Conservation (phyloP, 2,113 vertebrate species). For the Electrona antarctica region DNA sequence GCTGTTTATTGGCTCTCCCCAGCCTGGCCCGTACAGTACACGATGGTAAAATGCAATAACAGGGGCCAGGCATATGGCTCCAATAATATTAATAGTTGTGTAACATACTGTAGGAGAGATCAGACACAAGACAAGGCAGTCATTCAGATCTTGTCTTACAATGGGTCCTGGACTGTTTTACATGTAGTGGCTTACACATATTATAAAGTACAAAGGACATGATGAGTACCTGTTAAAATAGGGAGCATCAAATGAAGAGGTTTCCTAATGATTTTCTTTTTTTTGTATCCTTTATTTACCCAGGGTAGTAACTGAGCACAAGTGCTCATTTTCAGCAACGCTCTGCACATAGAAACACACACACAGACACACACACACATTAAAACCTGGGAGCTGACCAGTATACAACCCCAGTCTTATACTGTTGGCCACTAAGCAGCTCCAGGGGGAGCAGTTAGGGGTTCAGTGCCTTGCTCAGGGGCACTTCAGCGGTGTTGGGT, state of each 20-base stretch:
- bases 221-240: neutral
- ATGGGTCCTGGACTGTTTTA: conserved; percentile 2
- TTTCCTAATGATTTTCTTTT: too few species aligned
- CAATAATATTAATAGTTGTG: conserved; percentile 64
- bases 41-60: conserved; percentile 42
- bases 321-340: too few species aligned
- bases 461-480: too few species aligned
- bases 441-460: too few species aligned
- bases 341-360: too few species aligned
- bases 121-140: neutral
- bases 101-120: conserved; percentile 40
- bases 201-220: conserved; percentile 2
- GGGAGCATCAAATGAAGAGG: neutral
- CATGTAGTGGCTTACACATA: neutral
- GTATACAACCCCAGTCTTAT: too few species aligned
- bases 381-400: too few species aligned
- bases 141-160: conserved; percentile 8
- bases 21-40: conserved; percentile 25
- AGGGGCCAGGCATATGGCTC: conserved; percentile 68
- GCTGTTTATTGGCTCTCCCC: conserved; percentile 52
- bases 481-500: too few species aligned
- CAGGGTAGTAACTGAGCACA: too few species aligned
- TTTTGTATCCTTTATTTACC: too few species aligned
- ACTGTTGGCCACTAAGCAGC: too few species aligned
- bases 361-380: too few species aligned